Evolutionary conservation across 2,113 vertebrate genomes (phyloP), one percentile per base, ranked within the genome.

Genomic region (Panthera tigris): DNA sequence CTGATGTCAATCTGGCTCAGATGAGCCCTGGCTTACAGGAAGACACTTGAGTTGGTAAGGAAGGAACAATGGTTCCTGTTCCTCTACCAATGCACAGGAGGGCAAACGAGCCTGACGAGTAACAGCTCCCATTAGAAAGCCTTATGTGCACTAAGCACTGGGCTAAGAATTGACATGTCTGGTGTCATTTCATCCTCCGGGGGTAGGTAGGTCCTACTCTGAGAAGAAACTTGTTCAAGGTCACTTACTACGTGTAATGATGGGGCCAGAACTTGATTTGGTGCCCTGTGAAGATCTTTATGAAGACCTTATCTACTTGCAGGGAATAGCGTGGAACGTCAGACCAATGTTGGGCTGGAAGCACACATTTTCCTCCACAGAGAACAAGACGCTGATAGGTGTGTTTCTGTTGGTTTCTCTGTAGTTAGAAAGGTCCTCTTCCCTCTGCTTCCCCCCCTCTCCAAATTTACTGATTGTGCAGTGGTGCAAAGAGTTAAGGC

Each of bases 1-100:
- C 82, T 76, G 15, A 80, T 57, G 88, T 78, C 91, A 90, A 25
- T 3, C 2, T 91, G 91, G 94, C 84, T 76, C 80, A 74, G 48
- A 65, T 65, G 91, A 93, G 78, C 92, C 69, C 19, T 18, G 78
- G 88, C 19, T 55, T 81, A 85, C 36, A 41, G 85, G 95, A 87
- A 90, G 84, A 94, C 36, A 48, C 76, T 13, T 55, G 21, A 45
- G 12, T 7, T 39, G 39, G 52, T 19, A 14, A 57, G 84, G 90
- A 92, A 29, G 76, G 61, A 27, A 31, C 4, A 5, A 6, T 19
- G 39, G 27, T 61, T 48, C 68, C 41, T 21, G 74, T 1, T 50
- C n/a, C 83, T 27, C 36, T 29, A 0, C 36, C n/a, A 25, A 19
- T 0, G 10, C 36, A 33, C 4, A 18, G 63, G 55, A 74, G 18